A percentile compares a stretch with the other conserved stretches of the same genome.
Evolutionary conservation across 2,113 vertebrate species (phyloP).

Genomic region (Sprattus sprattus): DNA sequence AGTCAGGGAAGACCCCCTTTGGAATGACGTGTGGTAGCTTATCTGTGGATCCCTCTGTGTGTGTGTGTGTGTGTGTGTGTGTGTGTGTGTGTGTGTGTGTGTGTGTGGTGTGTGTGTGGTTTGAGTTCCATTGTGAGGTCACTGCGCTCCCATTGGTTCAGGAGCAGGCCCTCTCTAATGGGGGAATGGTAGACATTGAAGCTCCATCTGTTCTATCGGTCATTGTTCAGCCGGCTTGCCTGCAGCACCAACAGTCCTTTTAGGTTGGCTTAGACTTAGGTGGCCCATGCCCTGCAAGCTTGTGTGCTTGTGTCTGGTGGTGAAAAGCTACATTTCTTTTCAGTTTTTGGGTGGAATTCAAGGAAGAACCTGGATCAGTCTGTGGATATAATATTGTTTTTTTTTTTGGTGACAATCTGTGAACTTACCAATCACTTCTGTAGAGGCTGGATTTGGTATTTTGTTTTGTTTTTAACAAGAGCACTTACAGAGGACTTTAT

Average conservation of each 20-base stretch:
- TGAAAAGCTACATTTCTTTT: conserved; percentile 14
- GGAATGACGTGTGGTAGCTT: conserved; percentile 80
- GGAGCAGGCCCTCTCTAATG: conserved; percentile 70
- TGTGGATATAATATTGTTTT: background rate
- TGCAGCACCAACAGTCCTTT: conserved; percentile 22
- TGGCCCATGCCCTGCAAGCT: conserved; percentile 32
- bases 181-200: conserved; percentile 87
- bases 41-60: conserved; percentile 41
- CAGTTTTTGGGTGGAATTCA: conserved; percentile 23
- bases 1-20: conserved; percentile 81
- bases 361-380: conserved; percentile 8
- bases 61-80: conserved; percentile 78
- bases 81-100: conserved; percentile 71
- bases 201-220: conserved; percentile 93
- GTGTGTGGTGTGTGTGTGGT: conserved; percentile 75
- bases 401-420: conserved; percentile 15
- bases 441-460: conserved; percentile 38
- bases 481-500: conserved; percentile 69
- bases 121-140: conserved; percentile 80
- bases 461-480: background rate
- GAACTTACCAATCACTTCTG: conserved; percentile 12
- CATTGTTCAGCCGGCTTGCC: conserved; percentile 85
- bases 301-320: conserved; percentile 1
- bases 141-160: conserved; percentile 78
- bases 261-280: conserved; percentile 27